A percentile compares a stretch with the other conserved stretches of the same genome.
phyloP scores from a whole-genome alignment of 2,888 invertebrate genomes.

The Lumbricus terrestris region DNA sequence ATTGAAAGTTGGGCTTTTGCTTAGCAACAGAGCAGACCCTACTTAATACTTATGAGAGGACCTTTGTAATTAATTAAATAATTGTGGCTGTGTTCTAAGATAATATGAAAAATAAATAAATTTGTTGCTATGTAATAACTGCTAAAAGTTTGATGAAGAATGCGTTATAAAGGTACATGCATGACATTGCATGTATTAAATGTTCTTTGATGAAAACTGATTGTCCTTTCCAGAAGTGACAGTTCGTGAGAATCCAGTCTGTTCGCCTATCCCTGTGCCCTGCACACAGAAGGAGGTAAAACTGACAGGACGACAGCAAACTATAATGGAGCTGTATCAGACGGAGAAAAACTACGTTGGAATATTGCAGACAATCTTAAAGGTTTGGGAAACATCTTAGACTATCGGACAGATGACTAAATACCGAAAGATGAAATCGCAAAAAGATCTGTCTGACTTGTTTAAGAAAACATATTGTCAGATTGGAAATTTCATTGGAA shows the following conservation, averaged over 20 bases:
- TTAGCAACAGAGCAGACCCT: too few species aligned
- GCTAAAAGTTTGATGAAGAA: too few species aligned
- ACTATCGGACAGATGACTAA: neutral
- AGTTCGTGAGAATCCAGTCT: neutral
- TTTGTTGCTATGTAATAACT: too few species aligned
- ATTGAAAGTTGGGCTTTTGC: too few species aligned
- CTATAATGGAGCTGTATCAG: constrained; percentile 76
- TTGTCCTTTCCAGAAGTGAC: neutral
- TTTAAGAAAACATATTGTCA: too few species aligned
- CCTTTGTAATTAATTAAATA: too few species aligned
- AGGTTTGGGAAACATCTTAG: constrained; percentile 62
- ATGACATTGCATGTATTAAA: neutral
- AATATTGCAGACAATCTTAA: constrained; percentile 87
- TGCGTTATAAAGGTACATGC: too few species aligned
- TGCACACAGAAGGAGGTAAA: constrained; percentile 21
- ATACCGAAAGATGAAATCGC: neutral
- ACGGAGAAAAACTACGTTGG: constrained; percentile 97
- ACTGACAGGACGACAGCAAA: constrained; percentile 47
- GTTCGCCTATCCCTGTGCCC: neutral
- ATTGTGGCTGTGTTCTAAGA: too few species aligned
- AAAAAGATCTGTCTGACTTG: neutral
- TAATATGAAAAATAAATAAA: too few species aligned
- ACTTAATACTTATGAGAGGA: too few species aligned
- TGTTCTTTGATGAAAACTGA: neutral
- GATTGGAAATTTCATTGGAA: too few species aligned